Percentiles rank a stretch among this genome's conserved stretches.
Conservation (phyloP, 2,888 invertebrate species). For the Drosophila bunnanda region DNA sequence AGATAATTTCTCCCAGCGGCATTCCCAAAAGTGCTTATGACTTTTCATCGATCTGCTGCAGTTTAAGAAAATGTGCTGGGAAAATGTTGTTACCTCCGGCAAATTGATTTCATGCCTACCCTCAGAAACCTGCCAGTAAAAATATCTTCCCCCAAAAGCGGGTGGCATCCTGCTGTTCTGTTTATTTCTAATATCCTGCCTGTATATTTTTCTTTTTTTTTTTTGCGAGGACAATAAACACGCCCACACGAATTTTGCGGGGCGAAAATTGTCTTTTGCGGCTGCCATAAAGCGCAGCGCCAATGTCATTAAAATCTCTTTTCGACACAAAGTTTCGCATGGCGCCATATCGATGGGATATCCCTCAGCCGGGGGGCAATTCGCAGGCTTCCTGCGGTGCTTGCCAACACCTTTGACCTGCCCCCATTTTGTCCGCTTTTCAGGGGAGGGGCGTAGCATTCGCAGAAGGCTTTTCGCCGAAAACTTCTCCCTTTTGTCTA, state of each 20-base stretch:
- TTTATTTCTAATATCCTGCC: slow-evolving; percentile 78
- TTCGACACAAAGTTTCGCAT: slow-evolving; percentile 55
- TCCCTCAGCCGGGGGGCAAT: slow-evolving; percentile 57
- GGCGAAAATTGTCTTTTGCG: slow-evolving; percentile 51
- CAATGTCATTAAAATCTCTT: slow-evolving; percentile 79
- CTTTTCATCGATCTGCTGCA: slow-evolving; percentile 38
- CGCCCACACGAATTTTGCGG: slow-evolving; percentile 64
- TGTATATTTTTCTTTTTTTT: slow-evolving; percentile 12
- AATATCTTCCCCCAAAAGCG: slow-evolving; percentile 7
- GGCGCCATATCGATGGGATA: slow-evolving; percentile 61
- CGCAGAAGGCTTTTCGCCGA: slow-evolving; percentile 45
- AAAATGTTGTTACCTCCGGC: slow-evolving; percentile 24
- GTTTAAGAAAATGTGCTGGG: slow-evolving; percentile 10
- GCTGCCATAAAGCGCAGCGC: slow-evolving; percentile 73
- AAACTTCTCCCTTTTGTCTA: slow-evolving; percentile 72
- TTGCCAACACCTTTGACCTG: slow-evolving; percentile 70
- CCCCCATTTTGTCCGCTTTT: not conserved
- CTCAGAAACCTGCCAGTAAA: too few relatives aligned
- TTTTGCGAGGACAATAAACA: slow-evolving; percentile 66
- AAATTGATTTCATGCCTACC: slow-evolving; percentile 27
- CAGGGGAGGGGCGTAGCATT: not conserved
- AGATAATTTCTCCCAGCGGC: slow-evolving; percentile 13
- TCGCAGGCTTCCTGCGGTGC: slow-evolving; percentile 56
- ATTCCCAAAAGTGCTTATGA: slow-evolving; percentile 12
- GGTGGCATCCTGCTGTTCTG: slow-evolving; percentile 62